phyloP scores from a whole-genome alignment of 2,888 invertebrate genomes.

The Xestia sexstrigata region DNA sequence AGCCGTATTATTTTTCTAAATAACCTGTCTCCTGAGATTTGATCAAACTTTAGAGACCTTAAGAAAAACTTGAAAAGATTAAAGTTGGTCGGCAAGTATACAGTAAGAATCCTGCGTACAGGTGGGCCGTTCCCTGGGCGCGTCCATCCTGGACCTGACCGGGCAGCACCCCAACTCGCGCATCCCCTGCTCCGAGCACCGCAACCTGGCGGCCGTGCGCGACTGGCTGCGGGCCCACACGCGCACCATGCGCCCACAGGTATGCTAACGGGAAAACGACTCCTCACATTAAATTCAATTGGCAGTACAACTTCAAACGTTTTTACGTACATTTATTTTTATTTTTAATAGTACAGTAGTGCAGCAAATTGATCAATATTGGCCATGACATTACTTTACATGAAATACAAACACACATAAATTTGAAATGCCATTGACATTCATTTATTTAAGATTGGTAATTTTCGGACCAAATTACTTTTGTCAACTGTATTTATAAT shows the following conservation, averaged over 20 bases:
- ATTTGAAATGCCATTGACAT: neutral
- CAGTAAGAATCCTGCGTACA: conserved; percentile 71
- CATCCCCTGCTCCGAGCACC: conserved; percentile 95
- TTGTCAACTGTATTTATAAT: neutral
- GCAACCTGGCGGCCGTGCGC: conserved; percentile 92
- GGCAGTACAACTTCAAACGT: neutral
- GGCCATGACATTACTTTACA: neutral
- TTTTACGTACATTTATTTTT: too few relatives aligned
- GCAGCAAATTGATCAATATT: neutral
- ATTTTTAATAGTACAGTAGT: neutral
- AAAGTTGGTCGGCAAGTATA: neutral
- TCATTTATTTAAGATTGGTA: neutral
- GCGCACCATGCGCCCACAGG: conserved; percentile 84
- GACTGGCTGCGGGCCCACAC: conserved; percentile 91
- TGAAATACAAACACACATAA: neutral
- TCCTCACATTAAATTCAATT: neutral
- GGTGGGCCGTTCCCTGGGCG: conserved; percentile 96
- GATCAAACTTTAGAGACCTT: conserved; percentile 16
- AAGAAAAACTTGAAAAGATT: neutral
- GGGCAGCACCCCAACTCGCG: conserved; percentile 95
- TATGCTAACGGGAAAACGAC: conserved; percentile 59
- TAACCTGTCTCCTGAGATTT: neutral
- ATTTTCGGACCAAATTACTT: neutral
- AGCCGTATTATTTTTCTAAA: neutral
- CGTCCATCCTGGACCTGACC: conserved; percentile 95